These are phyloP conservation scores for Takifugu rubripes DNA, from an alignment of 2,797 vertebrate genomes.

Conservation along the genomic window DNA sequence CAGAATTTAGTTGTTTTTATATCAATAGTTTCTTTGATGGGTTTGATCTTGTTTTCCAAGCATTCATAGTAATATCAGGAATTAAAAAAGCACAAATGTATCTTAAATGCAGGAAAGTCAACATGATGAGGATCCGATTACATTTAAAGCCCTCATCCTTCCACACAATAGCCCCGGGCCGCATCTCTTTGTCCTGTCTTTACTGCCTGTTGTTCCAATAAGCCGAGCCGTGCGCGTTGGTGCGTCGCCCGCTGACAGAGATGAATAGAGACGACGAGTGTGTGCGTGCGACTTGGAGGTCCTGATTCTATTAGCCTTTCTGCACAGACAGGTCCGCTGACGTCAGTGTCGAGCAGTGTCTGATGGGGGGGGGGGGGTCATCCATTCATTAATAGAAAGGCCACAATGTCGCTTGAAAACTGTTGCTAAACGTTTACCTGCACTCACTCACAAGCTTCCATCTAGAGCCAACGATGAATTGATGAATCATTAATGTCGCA, in stretches of 20 bases:
- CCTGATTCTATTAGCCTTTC: slow-evolving; percentile 65
- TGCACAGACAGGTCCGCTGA: slow-evolving; percentile 55
- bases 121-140: slow-evolving; percentile 26
- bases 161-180: slow-evolving; percentile 11
- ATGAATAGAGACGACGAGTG: slow-evolving; percentile 28
- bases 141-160: slow-evolving; percentile 7
- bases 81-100: too few relatives aligned
- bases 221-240: slow-evolving; percentile 1
- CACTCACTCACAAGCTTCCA: slow-evolving; percentile 2
- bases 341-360: slow-evolving; percentile 50
- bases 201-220: slow-evolving; percentile 23
- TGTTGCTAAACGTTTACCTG: too few relatives aligned
- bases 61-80: too few relatives aligned
- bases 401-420: too few relatives aligned
- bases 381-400: neutral
- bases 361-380: slow-evolving; percentile 23
- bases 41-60: too few relatives aligned
- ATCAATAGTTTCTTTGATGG: too few relatives aligned
- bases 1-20: too few relatives aligned
- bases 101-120: too few relatives aligned
- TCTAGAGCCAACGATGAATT: slow-evolving; percentile 8
- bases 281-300: slow-evolving; percentile 12
- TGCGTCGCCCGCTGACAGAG: slow-evolving; percentile 4
- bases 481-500: slow-evolving; percentile 3
- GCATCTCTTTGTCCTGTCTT: slow-evolving; percentile 7